Conservation (phyloP, 2,888 invertebrate species). For the Seira ritae region DNA sequence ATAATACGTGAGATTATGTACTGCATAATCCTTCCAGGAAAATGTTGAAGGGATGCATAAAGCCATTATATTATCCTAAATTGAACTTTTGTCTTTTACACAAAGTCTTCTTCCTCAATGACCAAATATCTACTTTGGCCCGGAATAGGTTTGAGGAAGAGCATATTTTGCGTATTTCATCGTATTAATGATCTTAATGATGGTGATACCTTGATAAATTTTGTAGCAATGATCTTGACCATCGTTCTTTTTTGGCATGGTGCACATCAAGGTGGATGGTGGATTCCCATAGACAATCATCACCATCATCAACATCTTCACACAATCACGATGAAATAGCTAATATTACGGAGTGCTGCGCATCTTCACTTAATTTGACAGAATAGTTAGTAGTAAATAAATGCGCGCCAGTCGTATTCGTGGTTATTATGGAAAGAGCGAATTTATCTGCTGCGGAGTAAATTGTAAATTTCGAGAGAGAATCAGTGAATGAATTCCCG, state of each 20-base stretch:
- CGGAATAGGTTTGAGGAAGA: not conserved
- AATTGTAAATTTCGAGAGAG: not conserved
- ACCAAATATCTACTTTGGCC: too few species aligned
- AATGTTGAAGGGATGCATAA: not conserved
- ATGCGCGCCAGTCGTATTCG: not conserved
- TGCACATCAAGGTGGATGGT: slow-evolving; percentile 22
- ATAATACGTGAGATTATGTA: not conserved
- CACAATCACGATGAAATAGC: not conserved
- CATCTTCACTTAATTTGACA: not conserved
- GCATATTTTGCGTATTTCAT: not conserved
- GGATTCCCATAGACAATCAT: slow-evolving; percentile 4
- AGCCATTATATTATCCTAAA: too few species aligned
- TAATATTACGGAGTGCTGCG: not conserved
- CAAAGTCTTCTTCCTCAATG: not conserved
- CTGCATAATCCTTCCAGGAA: not conserved
- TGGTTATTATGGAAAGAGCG: not conserved
- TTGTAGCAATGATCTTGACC: slow-evolving; percentile 16
- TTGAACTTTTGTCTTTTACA: too few species aligned
- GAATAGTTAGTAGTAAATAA: not conserved
- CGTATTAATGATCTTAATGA: slow-evolving; percentile 12
- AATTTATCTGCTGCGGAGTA: not conserved
- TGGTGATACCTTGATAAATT: not conserved
- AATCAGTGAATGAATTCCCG: slow-evolving; percentile 6
- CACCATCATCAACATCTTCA: too few species aligned
- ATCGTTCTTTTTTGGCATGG: not conserved